Percentiles rank a stretch among this genome's conserved stretches.
Conservation (phyloP, 2,797 vertebrate species). For the Macrochelys suwanniensis region DNA sequence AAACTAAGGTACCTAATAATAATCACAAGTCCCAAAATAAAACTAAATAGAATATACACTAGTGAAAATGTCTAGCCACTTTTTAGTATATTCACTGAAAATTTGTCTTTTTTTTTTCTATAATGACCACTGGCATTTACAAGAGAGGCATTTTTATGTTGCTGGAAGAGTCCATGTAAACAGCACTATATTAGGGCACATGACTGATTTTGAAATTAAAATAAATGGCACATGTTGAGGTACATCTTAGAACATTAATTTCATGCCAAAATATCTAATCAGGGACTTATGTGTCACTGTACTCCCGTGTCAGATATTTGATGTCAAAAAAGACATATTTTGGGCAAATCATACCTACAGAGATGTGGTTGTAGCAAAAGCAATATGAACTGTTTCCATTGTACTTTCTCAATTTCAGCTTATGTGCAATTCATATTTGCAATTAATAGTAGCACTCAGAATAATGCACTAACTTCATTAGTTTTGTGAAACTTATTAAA, state of each 20-base stretch:
- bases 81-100: background rate
- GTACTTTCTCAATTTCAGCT: conserved; percentile 39
- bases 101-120: background rate
- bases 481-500: background rate
- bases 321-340: background rate
- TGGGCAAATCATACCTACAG: conserved; percentile 30
- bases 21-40: background rate
- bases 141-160: background rate
- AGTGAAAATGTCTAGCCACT: background rate
- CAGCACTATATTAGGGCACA: background rate
- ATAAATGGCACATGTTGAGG: conserved; percentile 12
- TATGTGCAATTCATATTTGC: conserved; percentile 43
- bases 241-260: conserved; percentile 12
- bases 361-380: conserved; percentile 10
- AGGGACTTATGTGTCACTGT: conserved; percentile 4
- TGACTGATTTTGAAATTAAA: conserved; percentile 48
- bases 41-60: background rate
- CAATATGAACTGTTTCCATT: conserved; percentile 20
- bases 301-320: conserved; percentile 1
- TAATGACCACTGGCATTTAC: background rate
- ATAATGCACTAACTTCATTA: conserved; percentile 2
- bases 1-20: background rate
- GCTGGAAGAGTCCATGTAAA: conserved; percentile 29
- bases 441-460: conserved; percentile 16
- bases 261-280: conserved; percentile 13